Evolutionary conservation across 2,113 vertebrate genomes (phyloP).

Genomic region (Eolophus roseicapilla): DNA sequence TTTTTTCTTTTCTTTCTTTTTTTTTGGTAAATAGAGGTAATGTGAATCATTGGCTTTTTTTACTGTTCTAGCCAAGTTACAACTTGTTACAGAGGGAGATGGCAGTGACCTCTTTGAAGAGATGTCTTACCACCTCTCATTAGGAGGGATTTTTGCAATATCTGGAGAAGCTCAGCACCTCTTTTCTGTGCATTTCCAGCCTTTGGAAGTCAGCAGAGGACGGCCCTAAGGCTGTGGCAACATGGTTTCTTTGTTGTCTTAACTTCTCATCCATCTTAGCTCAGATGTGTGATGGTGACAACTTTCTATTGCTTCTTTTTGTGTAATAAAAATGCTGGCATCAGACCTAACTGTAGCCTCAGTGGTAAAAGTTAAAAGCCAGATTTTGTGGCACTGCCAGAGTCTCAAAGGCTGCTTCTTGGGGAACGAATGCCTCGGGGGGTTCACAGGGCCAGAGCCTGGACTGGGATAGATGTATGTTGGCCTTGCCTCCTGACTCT

Average conservation of each 20-base stretch:
- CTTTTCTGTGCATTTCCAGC: background rate
- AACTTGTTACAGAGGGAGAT: background rate
- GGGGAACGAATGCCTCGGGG: background rate
- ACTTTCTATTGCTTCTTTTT: background rate
- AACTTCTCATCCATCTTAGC: background rate
- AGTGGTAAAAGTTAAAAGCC: background rate
- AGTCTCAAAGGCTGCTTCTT: background rate
- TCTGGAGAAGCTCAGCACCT: background rate
- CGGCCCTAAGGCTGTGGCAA: background rate
- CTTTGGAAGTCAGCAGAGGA: background rate
- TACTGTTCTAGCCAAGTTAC: background rate
- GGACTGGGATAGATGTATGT: accelerated
- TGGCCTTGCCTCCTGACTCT: background rate
- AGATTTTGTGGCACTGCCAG: background rate
- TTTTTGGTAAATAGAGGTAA: background rate
- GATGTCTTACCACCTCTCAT: background rate
- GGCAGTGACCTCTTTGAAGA: background rate
- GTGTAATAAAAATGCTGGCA: background rate
- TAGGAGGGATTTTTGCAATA: background rate
- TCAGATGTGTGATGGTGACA: background rate
- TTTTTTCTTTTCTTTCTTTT: no score
- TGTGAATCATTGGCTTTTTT: background rate
- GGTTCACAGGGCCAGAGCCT: background rate
- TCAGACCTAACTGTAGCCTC: background rate
- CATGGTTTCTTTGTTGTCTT: background rate